Conservation (phyloP, 2,888 invertebrate genomes). For the Gastracanthus pulcherrimus region DNA sequence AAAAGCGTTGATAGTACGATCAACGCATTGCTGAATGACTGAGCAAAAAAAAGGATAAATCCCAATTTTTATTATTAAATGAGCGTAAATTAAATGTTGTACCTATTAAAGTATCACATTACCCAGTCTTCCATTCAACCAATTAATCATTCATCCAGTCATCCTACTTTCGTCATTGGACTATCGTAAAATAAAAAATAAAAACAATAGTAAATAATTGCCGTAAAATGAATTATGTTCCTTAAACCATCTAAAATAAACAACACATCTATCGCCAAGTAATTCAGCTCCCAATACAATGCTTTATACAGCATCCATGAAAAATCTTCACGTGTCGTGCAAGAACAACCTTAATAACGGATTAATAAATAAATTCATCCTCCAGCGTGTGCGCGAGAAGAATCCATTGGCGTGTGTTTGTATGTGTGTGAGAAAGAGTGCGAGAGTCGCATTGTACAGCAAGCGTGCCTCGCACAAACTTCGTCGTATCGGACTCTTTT, state of each 20-base stretch:
- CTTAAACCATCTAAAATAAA: no score
- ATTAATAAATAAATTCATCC: slow-evolving; percentile 37
- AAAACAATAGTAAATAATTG: background rate
- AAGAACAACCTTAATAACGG: slow-evolving; percentile 22
- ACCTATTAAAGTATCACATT: background rate
- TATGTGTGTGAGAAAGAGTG: no score
- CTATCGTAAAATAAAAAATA: background rate
- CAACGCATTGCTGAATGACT: no score
- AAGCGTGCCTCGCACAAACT: slow-evolving; percentile 13
- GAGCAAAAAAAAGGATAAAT: no score
- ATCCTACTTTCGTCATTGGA: background rate
- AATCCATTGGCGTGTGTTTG: no score
- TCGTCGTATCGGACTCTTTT: background rate
- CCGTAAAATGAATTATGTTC: background rate
- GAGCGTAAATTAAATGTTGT: background rate
- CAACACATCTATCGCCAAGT: background rate
- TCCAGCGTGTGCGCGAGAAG: slow-evolving; percentile 15
- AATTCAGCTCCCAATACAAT: background rate
- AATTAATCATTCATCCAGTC: background rate
- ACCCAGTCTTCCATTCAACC: background rate
- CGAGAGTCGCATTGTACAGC: slow-evolving; percentile 29
- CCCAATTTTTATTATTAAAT: no score
- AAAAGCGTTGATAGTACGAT: no score
- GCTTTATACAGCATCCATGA: no score
- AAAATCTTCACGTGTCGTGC: slow-evolving; percentile 10